A percentile compares a stretch with the other conserved stretches of the same genome.
phyloP scores from a whole-genome alignment of 2,113 vertebrate genomes.

The Solea senegalensis region DNA sequence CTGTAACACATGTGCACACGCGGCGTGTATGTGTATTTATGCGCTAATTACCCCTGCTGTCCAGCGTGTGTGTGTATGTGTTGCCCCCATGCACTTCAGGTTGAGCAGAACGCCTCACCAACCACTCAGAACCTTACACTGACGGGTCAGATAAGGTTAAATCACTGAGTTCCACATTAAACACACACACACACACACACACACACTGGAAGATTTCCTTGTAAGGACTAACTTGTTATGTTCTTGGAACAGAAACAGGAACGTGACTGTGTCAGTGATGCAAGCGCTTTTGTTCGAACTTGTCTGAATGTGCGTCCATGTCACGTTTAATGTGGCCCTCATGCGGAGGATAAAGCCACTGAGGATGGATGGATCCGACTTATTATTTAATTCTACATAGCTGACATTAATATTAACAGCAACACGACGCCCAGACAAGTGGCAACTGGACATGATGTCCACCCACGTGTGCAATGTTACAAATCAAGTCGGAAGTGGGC shows the following conservation, averaged over 20 bases:
- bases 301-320: background rate
- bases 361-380: no score
- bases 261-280: slow-evolving; percentile 34
- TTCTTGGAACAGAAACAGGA: slow-evolving; percentile 26
- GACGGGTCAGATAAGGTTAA: slow-evolving; percentile 3
- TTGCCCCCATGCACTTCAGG: slow-evolving; percentile 8
- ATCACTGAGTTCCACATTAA: background rate
- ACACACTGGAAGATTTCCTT: slow-evolving; percentile 30
- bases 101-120: slow-evolving; percentile 24
- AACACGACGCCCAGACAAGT: no score
- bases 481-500: no score
- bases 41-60: background rate
- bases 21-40: background rate
- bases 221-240: slow-evolving; percentile 27
- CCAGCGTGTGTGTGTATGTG: background rate
- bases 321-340: no score
- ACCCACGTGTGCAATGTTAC: no score
- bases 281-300: slow-evolving; percentile 40
- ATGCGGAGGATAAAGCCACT: no score
- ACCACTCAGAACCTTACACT: slow-evolving; percentile 24
- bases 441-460: no score
- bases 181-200: slow-evolving; percentile 6
- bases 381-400: no score
- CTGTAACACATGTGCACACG: background rate
- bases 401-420: no score